Evolutionary conservation across 2,888 invertebrate species (phyloP).

Genomic region (Pseudococcus longispinus): DNA sequence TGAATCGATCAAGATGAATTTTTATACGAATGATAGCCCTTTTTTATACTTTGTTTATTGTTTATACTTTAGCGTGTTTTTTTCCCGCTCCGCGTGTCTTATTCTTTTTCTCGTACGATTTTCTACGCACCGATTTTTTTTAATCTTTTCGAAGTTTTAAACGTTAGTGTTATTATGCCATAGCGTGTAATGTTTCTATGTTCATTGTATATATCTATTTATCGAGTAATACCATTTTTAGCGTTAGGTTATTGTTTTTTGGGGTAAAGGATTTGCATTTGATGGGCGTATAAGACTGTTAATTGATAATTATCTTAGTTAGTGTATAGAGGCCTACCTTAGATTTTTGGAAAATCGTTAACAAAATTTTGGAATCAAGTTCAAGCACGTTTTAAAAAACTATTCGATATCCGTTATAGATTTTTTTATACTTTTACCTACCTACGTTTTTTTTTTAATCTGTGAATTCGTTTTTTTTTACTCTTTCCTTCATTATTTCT

Average conservation of each 20-base stretch:
- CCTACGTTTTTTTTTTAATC: background rate
- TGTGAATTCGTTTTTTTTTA: background rate
- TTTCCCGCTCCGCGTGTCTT: background rate
- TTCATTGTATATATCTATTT: slow-evolving; percentile 13
- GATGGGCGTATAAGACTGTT: slow-evolving; percentile 39
- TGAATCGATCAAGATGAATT: background rate
- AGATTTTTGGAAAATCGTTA: background rate
- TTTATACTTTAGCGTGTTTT: background rate
- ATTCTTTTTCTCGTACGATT: background rate
- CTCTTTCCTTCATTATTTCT: background rate
- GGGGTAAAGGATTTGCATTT: slow-evolving; percentile 38
- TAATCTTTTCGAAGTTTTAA: slow-evolving; percentile 27
- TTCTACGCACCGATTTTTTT: background rate
- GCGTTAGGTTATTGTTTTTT: background rate
- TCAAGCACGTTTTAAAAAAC: background rate
- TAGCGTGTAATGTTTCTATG: background rate
- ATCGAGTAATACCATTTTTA: slow-evolving; percentile 24
- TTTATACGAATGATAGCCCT: slow-evolving; percentile 7
- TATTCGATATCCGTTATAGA: background rate
- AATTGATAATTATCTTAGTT: slow-evolving; percentile 1
- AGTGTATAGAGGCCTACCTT: no score
- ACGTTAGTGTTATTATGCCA: background rate
- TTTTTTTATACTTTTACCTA: background rate
- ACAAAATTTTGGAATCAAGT: background rate
- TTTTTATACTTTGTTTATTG: slow-evolving; percentile 26